Conservation (phyloP, 2,113 vertebrate species). For the Pogonocichla stellata region DNA sequence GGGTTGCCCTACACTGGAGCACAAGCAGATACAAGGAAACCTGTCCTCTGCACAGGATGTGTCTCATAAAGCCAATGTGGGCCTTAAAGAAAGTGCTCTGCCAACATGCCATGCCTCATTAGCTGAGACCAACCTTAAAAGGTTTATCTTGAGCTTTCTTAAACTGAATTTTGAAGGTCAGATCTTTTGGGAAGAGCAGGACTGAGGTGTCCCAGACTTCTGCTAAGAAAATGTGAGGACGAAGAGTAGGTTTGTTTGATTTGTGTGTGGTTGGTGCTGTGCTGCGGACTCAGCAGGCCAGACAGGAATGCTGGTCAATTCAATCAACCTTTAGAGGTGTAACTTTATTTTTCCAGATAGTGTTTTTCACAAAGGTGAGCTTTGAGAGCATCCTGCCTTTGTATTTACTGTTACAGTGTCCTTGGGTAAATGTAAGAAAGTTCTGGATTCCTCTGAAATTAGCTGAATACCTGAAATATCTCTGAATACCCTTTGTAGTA, state of each 20-base stretch:
- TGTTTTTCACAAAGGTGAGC: background rate
- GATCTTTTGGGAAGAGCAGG: background rate
- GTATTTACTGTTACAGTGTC: background rate
- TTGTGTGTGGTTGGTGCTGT: background rate
- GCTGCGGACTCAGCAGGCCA: background rate
- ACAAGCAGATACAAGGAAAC: background rate
- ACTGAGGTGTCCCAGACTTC: background rate
- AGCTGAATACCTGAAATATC: background rate
- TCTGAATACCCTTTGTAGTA: background rate
- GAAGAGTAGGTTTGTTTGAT: background rate
- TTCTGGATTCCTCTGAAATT: background rate
- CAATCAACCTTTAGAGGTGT: background rate
- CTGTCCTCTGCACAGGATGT: background rate
- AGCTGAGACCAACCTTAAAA: background rate
- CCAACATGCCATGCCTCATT: background rate
- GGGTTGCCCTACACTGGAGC: background rate
- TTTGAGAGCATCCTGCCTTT: background rate
- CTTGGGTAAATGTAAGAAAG: background rate
- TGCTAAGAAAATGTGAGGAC: background rate
- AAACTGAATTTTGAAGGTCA: background rate
- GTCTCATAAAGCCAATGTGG: rapidly evolving
- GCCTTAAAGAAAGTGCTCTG: background rate
- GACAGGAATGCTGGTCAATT: background rate
- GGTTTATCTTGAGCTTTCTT: background rate
- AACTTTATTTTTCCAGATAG: background rate